Evolutionary conservation across 1,140 invertebrate species (phyloP).

Genomic region (Megalopta genalis): DNA sequence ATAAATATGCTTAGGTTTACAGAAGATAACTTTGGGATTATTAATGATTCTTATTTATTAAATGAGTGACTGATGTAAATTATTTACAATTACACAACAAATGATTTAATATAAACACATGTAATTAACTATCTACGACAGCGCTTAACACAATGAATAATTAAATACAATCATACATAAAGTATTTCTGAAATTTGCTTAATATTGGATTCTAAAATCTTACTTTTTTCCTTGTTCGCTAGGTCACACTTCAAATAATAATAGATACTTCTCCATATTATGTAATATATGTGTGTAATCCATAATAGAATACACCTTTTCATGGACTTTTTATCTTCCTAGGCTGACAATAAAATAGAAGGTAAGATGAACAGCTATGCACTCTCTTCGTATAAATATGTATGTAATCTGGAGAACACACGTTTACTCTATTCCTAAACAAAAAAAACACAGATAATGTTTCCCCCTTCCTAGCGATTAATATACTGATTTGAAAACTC

Average conservation of each 20-base stretch:
- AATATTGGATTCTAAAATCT: slow-evolving; percentile 47
- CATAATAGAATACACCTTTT: slow-evolving; percentile 44
- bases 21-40: slow-evolving; percentile 67
- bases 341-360: slow-evolving; percentile 61
- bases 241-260: slow-evolving; percentile 47
- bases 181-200: slow-evolving; percentile 46
- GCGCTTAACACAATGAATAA: slow-evolving; percentile 66
- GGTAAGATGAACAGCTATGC: slow-evolving; percentile 60
- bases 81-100: slow-evolving; percentile 67
- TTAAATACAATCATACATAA: slow-evolving; percentile 58
- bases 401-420: slow-evolving; percentile 65
- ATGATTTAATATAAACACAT: slow-evolving; percentile 65
- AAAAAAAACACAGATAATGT: slow-evolving; percentile 63
- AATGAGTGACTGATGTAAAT: slow-evolving; percentile 64
- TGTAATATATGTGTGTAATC: slow-evolving; percentile 28
- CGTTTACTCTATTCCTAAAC: slow-evolving; percentile 69
- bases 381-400: slow-evolving; percentile 70
- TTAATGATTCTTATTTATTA: slow-evolving; percentile 67
- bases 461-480: slow-evolving; percentile 39
- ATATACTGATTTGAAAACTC: neutral
- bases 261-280: slow-evolving; percentile 23
- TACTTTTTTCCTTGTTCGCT: slow-evolving; percentile 46
- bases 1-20: slow-evolving; percentile 61
- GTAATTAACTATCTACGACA: slow-evolving; percentile 57
- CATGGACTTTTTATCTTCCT: slow-evolving; percentile 54